These are phyloP conservation scores for Neomonachus schauinslandi DNA, from an alignment of 2,113 vertebrate species.

Conservation along the genomic window DNA sequence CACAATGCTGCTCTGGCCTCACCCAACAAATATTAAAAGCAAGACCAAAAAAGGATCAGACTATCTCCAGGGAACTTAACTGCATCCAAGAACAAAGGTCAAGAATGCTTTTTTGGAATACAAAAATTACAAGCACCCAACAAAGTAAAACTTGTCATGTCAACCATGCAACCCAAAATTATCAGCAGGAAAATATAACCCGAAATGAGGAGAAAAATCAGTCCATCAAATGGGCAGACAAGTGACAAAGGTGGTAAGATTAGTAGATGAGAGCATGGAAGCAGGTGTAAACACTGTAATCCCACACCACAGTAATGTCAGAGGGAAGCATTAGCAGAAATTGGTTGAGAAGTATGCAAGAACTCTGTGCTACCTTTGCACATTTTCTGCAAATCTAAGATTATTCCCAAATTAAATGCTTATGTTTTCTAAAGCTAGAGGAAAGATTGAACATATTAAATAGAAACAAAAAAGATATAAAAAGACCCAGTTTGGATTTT, in stretches of 20 bases:
- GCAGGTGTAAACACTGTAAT: background rate
- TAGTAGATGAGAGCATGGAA: background rate
- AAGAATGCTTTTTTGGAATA: background rate
- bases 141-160: background rate
- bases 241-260: background rate
- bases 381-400: too few species aligned
- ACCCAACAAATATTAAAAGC: background rate
- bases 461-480: background rate
- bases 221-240: background rate
- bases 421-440: background rate
- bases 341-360: background rate
- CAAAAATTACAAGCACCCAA: background rate
- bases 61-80: background rate
- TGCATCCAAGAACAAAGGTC: background rate
- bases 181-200: background rate
- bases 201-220: background rate
- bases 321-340: background rate
- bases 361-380: background rate
- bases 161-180: background rate
- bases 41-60: background rate
- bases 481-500: background rate
- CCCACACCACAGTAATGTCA: too few species aligned
- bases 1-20: background rate
- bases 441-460: background rate
- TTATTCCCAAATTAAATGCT: background rate